Evolutionary conservation across 2,888 invertebrate genomes (phyloP).

Genomic region (Athalia rosae): DNA sequence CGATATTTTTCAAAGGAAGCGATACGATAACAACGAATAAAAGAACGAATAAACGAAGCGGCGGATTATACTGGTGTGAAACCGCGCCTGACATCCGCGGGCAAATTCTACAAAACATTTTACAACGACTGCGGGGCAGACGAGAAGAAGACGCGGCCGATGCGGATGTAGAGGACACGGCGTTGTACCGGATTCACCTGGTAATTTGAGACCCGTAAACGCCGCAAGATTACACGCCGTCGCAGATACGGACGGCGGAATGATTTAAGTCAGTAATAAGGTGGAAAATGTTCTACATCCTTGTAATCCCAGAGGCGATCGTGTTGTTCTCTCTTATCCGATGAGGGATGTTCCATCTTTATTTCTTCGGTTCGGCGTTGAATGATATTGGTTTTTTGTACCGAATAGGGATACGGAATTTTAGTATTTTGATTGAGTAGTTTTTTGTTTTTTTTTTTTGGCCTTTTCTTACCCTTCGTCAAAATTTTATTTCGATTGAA

Average conservation of each 20-base stretch:
- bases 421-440: no score
- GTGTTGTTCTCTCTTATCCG: not conserved
- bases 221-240: slow-evolving; percentile 58
- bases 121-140: not conserved
- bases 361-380: no score
- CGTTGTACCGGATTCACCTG: slow-evolving; percentile 57
- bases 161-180: slow-evolving; percentile 25
- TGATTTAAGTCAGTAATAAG: slow-evolving; percentile 47
- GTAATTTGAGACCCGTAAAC: slow-evolving; percentile 58
- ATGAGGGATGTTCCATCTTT: not conserved
- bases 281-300: slow-evolving; percentile 38
- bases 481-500: no score
- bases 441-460: no score
- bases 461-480: no score
- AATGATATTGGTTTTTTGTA: no score
- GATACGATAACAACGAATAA: no score
- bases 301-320: slow-evolving; percentile 10
- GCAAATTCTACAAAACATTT: slow-evolving; percentile 18
- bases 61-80: slow-evolving; percentile 14
- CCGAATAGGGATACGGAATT: no score
- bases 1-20: no score
- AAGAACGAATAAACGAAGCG: not conserved
- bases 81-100: slow-evolving; percentile 4
- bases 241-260: slow-evolving; percentile 52
- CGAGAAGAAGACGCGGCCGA: not conserved